Percentiles rank a stretch among this genome's conserved stretches.
Evolutionary conservation across 2,888 invertebrate species (phyloP).

Genomic region (Lampropteryx suffumata): DNA sequence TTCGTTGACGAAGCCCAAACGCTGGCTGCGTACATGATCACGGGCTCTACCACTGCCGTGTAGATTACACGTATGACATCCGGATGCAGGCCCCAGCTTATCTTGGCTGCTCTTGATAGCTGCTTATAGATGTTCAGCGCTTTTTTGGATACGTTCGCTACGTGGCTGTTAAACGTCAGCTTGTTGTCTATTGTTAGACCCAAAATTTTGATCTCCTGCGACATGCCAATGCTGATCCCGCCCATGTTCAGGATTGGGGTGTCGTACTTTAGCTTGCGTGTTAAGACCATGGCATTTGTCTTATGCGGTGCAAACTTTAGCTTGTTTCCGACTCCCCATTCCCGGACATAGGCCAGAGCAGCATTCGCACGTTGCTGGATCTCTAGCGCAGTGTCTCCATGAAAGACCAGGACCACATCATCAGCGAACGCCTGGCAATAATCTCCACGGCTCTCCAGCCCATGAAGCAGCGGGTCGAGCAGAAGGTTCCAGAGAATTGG

Average conservation of each 20-base stretch:
- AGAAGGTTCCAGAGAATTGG: background rate
- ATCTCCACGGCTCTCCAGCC: background rate
- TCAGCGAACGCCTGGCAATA: background rate
- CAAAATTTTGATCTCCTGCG: background rate
- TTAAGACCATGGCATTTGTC: background rate
- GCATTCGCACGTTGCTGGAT: background rate
- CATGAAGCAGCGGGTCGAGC: background rate
- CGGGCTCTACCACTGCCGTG: background rate
- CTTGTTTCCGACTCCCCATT: background rate
- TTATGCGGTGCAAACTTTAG: background rate
- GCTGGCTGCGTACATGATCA: background rate
- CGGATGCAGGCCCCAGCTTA: constrained; percentile 22
- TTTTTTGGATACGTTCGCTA: background rate
- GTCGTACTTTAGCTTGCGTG: background rate
- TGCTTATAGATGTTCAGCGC: background rate
- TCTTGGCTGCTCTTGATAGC: constrained; percentile 4
- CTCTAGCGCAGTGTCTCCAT: background rate
- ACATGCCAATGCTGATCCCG: constrained; percentile 7
- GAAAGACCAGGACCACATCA: background rate
- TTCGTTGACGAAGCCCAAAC: background rate
- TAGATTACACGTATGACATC: constrained; percentile 20
- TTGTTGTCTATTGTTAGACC: constrained; percentile 10
- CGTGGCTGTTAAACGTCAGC: constrained; percentile 6
- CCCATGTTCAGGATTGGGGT: background rate
- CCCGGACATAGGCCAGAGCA: background rate